Percentiles rank a stretch among this genome's conserved stretches.
Evolutionary conservation across 2,888 invertebrate species (phyloP).

Genomic region (Bimastos eiseni): DNA sequence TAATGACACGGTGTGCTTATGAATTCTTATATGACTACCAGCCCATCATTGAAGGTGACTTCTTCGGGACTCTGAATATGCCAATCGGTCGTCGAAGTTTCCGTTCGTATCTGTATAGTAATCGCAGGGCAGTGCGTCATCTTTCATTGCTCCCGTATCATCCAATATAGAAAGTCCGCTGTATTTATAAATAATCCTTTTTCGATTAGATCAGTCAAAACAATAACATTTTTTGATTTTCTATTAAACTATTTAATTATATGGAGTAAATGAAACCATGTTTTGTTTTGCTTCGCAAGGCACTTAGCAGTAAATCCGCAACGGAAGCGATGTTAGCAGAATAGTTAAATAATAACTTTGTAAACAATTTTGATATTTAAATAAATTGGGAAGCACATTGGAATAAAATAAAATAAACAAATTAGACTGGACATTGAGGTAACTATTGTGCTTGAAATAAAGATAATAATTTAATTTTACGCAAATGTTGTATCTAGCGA

Average conservation of each 20-base stretch:
- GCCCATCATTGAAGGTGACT: slow-evolving; percentile 35
- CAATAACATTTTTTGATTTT: neutral
- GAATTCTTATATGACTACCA: slow-evolving; percentile 29
- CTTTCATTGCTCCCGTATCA: slow-evolving; percentile 22
- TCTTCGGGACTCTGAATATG: slow-evolving; percentile 35
- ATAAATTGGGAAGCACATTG: neutral
- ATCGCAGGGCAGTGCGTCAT: slow-evolving; percentile 24
- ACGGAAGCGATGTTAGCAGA: slow-evolving; percentile 13
- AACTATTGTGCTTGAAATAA: neutral
- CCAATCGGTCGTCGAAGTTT: slow-evolving; percentile 34
- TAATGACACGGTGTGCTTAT: neutral
- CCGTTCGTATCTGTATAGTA: slow-evolving; percentile 31
- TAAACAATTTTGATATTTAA: neutral
- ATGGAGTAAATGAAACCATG: slow-evolving; percentile 13
- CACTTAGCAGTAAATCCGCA: slow-evolving; percentile 5
- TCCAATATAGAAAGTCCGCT: neutral
- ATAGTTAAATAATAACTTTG: neutral
- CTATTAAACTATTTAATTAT: neutral
- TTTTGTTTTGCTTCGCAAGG: slow-evolving; percentile 6
- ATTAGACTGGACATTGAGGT: neutral
- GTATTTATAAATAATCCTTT: neutral
- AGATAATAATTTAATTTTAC: neutral
- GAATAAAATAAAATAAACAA: neutral
- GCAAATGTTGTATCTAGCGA: neutral
- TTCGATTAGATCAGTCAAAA: neutral